Evolutionary conservation across 2,113 vertebrate genomes (phyloP).

Genomic region (Athene noctua): DNA sequence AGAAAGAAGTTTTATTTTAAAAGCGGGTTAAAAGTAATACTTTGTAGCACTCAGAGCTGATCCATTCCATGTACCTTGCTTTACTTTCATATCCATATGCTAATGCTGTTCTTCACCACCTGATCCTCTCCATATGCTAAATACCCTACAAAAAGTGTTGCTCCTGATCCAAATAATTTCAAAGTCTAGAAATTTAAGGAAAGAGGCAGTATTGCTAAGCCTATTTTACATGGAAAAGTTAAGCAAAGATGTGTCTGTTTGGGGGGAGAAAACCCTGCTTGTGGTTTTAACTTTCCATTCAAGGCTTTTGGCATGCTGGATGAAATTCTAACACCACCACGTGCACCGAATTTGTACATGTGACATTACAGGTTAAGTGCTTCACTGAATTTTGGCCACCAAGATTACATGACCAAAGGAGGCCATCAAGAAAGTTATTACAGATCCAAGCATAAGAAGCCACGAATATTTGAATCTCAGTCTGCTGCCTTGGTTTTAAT

Average conservation of each 20-base stretch:
- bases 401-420: background rate
- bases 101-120: background rate
- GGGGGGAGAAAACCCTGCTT: rapidly evolving
- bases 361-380: background rate
- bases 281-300: background rate
- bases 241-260: background rate
- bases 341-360: rapidly evolving
- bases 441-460: background rate
- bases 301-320: background rate
- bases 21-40: background rate
- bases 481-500: background rate
- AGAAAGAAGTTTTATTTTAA: background rate
- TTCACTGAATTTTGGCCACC: background rate
- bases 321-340: background rate
- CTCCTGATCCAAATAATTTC: background rate
- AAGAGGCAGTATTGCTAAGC: background rate
- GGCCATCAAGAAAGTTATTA: background rate
- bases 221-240: background rate
- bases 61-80: background rate
- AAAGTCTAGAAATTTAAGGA: background rate
- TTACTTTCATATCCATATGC: background rate
- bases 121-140: background rate
- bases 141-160: background rate
- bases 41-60: background rate
- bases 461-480: background rate